Evolutionary conservation across 2,888 invertebrate genomes (phyloP).

Genomic region (Amiota communis): DNA sequence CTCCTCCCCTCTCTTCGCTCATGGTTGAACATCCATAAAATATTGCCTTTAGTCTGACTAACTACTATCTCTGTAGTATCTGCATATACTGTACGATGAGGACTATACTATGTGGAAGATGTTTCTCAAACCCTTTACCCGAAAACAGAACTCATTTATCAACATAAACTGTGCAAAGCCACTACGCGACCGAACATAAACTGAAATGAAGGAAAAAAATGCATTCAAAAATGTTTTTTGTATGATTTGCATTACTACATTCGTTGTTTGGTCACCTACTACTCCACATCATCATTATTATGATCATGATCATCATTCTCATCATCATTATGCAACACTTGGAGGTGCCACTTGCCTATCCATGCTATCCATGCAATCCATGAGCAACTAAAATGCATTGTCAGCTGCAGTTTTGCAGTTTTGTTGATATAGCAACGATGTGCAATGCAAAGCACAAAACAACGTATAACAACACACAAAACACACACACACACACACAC

Average conservation of each 20-base stretch:
- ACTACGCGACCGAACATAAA: neutral
- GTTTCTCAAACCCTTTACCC: neutral
- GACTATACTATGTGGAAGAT: neutral
- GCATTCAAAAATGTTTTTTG: too few relatives aligned
- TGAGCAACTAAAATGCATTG: slow-evolving; percentile 29
- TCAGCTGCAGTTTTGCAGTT: slow-evolving; percentile 34
- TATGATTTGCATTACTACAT: neutral
- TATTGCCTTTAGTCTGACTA: neutral
- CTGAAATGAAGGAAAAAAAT: neutral
- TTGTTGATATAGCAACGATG: slow-evolving; percentile 31
- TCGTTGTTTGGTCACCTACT: neutral
- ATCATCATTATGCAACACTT: too few relatives aligned
- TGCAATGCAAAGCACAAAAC: neutral
- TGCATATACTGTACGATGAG: neutral
- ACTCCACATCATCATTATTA: neutral
- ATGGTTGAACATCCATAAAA: too few relatives aligned
- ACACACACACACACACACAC: neutral
- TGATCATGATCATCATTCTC: too few relatives aligned
- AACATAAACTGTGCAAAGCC: slow-evolving; percentile 18
- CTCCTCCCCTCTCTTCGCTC: too few relatives aligned
- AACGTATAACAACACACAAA: slow-evolving; percentile 24
- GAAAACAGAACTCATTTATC: slow-evolving; percentile 4
- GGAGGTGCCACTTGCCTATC: too few relatives aligned
- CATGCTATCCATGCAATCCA: too few relatives aligned
- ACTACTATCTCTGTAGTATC: neutral